Evolutionary conservation across 2,888 invertebrate species (phyloP).

Genomic region (Xylocampa areola): DNA sequence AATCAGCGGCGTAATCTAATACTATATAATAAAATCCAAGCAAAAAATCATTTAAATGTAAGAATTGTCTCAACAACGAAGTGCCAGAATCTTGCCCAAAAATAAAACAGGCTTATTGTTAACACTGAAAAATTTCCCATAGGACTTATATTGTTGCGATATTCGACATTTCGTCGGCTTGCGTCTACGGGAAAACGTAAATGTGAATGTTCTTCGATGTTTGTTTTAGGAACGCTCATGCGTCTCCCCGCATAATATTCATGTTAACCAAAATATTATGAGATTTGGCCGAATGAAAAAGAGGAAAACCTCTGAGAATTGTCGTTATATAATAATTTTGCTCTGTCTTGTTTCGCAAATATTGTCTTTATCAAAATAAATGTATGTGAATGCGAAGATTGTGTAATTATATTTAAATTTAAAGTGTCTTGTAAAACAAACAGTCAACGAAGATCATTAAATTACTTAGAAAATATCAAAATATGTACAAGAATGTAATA

Average conservation of each 20-base stretch:
- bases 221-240: slow-evolving; percentile 35
- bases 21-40: too few species aligned
- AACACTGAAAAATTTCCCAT: slow-evolving; percentile 69
- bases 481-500: too few species aligned
- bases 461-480: too few species aligned
- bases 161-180: slow-evolving; percentile 63
- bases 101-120: slow-evolving; percentile 72
- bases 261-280: slow-evolving; percentile 48
- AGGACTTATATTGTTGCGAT: slow-evolving; percentile 66
- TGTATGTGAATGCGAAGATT: slow-evolving; percentile 8
- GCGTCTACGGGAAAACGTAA: slow-evolving; percentile 35
- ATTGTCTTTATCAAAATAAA: slow-evolving; percentile 11
- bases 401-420: slow-evolving; percentile 8
- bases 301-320: slow-evolving; percentile 22
- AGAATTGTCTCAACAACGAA: slow-evolving; percentile 55
- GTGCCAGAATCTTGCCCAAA: slow-evolving; percentile 60
- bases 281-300: slow-evolving; percentile 33
- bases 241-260: slow-evolving; percentile 41
- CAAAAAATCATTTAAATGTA: slow-evolving; percentile 44
- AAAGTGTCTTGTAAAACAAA: too few species aligned
- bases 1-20: too few species aligned
- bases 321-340: slow-evolving; percentile 19
- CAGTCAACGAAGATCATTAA: too few species aligned
- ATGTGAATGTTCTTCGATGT: slow-evolving; percentile 40
- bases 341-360: slow-evolving; percentile 6